Base-by-base conservation (phyloP, 2,888 invertebrate species). In the Abrostola tripartita region DNA sequence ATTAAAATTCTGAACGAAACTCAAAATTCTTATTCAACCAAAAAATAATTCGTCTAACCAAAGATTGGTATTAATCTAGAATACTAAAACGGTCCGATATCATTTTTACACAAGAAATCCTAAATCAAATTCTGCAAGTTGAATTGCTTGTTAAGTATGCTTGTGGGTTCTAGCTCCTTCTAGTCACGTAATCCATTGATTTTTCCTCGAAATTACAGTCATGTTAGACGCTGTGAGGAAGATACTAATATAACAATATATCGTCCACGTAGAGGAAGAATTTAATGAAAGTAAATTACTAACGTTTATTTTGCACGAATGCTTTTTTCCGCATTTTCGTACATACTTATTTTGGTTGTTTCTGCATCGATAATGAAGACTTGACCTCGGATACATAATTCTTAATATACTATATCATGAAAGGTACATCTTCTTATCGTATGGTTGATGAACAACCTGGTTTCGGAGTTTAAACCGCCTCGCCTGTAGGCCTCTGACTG, bases 111-210 rank as follows among this genome's bases (percentile, higher is more conserved):
- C 71, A 74, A 71, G 74, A 72, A 74, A 71, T 75, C 71, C 74
- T 81, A 75, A 81, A 81, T 83, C 81, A 78, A 78, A 81, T 83
- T 77, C 69, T 78, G 72, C 53, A 56, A 65, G 79, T 72, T 68
- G 72, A 81, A 79, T 81, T 77, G 76, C 78, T 78, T 79, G 76
- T 81, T 81, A 79, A 72, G 72, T 64, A 68, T 65, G 60, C 71
- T 76, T 60, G 61, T 63, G 59, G 53, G 44, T 63, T 65, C 64
- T 64, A 44, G 41, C 51, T 41, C 35, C 36, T 59, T 54, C 56
- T 66, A 78, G 82, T 80, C 85, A 85, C 85, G 84, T 84, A 76
- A 56, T 51, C 57, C 81, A 85, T 83, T 79, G 81, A 84, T 84
- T 73, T 76, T 73, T 50, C 59, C 64, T 63, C 71, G 75, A 78